Conservation (phyloP, 2,113 vertebrate genomes). For the Cnemophilus loriae region DNA sequence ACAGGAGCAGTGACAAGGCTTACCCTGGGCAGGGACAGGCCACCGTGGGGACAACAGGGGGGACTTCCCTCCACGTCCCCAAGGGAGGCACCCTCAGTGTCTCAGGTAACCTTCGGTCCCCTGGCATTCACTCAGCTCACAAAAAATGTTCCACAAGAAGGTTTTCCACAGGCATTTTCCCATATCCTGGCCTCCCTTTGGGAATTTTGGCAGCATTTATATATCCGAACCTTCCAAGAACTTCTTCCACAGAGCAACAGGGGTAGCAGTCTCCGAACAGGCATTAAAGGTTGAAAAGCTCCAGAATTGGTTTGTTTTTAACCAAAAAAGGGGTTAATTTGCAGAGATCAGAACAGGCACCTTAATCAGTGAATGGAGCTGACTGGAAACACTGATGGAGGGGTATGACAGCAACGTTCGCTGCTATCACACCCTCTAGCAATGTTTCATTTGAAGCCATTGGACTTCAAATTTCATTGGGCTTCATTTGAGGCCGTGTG, state of each 20-base stretch:
- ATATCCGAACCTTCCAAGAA: background rate
- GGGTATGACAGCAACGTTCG: too few species aligned
- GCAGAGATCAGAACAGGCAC: background rate
- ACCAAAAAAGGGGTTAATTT: background rate
- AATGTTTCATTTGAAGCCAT: too few species aligned
- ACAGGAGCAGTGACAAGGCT: rapidly evolving
- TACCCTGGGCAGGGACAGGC: background rate
- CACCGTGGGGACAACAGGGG: background rate
- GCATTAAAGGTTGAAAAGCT: background rate
- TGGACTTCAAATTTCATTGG: too few species aligned
- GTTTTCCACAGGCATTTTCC: background rate
- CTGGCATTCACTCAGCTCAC: too few species aligned
- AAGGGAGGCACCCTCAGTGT: background rate
- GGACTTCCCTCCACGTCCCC: rapidly evolving
- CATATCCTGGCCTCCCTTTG: background rate
- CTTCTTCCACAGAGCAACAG: background rate
- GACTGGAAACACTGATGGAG: too few species aligned
- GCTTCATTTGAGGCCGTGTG: too few species aligned
- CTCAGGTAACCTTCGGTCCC: background rate
- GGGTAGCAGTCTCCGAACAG: background rate
- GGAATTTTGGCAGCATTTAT: background rate
- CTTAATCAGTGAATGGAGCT: too few species aligned
- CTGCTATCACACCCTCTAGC: background rate
- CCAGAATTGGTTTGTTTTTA: background rate
- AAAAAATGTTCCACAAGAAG: background rate